phyloP scores from a whole-genome alignment of 2,113 vertebrate genomes.

The Gavia stellata region DNA sequence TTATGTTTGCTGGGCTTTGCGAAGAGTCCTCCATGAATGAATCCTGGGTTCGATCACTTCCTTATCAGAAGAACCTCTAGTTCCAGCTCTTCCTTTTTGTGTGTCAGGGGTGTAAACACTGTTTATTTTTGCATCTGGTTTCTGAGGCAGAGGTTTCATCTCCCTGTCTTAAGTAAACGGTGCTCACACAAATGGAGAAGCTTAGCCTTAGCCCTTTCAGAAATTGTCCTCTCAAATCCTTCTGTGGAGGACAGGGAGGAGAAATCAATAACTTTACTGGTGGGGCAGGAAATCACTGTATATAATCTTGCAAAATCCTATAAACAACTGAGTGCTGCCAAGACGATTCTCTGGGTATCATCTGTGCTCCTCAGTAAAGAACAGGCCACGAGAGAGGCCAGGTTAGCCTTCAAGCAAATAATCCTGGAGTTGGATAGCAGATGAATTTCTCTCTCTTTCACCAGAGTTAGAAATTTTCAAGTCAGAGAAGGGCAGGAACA shows the following conservation, averaged over 20 bases:
- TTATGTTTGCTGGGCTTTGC: background rate
- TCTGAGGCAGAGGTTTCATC: background rate
- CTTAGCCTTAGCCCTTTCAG: background rate
- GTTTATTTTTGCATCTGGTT: background rate
- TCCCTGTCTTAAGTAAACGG: background rate
- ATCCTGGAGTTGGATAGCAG: background rate
- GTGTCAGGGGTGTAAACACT: background rate
- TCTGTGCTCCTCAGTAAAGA: background rate
- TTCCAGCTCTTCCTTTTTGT: background rate
- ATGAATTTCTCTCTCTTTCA: background rate
- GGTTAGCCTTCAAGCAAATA: constrained; percentile 31
- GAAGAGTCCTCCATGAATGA: background rate
- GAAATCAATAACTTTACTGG: background rate
- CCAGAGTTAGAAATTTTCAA: background rate
- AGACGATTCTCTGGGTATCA: constrained; percentile 5
- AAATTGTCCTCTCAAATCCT: background rate
- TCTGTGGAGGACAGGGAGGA: background rate
- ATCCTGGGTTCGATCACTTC: background rate
- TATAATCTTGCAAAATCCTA: constrained; percentile 38
- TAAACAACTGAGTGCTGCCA: background rate
- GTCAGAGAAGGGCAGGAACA: background rate
- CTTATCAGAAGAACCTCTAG: background rate
- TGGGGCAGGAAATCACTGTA: background rate
- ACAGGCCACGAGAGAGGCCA: constrained; percentile 9
- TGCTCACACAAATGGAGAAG: background rate